Conservation (phyloP, 37 sponge, comb jelly and placozoan genomes). For the Beroe forskalii region DNA sequence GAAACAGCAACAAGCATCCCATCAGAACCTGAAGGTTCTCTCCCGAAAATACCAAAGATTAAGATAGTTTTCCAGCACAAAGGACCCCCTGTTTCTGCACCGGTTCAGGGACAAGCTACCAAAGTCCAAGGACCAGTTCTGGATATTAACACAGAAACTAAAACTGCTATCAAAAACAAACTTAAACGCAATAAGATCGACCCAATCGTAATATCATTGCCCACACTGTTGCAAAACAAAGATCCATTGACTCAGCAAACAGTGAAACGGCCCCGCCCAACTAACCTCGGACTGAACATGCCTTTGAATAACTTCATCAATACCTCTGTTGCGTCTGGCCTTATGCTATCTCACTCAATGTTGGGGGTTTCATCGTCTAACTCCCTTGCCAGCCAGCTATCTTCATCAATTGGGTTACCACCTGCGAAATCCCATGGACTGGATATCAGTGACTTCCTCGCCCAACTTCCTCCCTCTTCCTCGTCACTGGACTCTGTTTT, state of each 20-base stretch:
- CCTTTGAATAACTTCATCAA: not conserved
- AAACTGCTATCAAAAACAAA: slow-evolving; percentile 50
- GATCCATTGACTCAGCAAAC: slow-evolving; percentile 9
- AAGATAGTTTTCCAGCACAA: slow-evolving; percentile 61
- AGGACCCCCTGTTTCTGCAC: not conserved
- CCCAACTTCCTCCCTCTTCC: not conserved
- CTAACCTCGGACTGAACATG: slow-evolving; percentile 27
- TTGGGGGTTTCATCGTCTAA: not conserved
- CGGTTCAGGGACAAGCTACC: not conserved
- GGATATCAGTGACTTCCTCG: not conserved
- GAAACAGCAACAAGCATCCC: not conserved
- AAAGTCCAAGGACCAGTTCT: not conserved
- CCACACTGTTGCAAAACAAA: not conserved
- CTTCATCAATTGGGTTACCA: not conserved
- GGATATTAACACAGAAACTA: slow-evolving; percentile 39
- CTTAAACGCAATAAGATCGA: slow-evolving; percentile 22
- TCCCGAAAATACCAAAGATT: slow-evolving; percentile 41
- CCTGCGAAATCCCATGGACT: not conserved
- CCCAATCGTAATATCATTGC: slow-evolving; percentile 46
- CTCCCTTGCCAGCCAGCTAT: slow-evolving; percentile 3
- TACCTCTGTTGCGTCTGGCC: not conserved
- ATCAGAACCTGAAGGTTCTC: slow-evolving; percentile 10
- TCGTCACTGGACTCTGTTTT: not conserved
- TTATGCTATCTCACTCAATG: slow-evolving; percentile 12
- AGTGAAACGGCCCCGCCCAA: slow-evolving; percentile 14